Percentiles rank a stretch among this genome's conserved stretches.
phyloP scores from a whole-genome alignment of 2,113 vertebrate species.

The Mastomys coucha region DNA sequence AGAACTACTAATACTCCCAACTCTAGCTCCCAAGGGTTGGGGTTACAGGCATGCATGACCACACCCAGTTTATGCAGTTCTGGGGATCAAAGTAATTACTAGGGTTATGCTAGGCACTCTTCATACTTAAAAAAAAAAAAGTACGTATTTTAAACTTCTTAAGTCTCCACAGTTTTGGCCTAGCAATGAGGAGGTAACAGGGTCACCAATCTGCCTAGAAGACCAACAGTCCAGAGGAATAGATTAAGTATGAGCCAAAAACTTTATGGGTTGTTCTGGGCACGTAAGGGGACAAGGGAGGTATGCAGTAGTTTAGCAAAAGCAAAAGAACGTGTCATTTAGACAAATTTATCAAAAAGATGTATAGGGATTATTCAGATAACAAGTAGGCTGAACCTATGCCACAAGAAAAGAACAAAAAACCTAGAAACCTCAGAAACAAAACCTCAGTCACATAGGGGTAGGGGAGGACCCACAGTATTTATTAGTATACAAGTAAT shows the following conservation, averaged over 20 bases:
- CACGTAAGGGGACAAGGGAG: neutral
- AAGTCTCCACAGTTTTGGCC: neutral
- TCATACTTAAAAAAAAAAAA: neutral
- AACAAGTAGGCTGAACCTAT: neutral
- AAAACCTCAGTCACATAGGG: neutral
- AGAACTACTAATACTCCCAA: neutral
- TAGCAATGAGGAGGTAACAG: neutral
- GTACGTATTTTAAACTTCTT: neutral
- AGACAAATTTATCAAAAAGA: neutral
- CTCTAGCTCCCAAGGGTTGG: neutral
- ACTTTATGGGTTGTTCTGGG: neutral
- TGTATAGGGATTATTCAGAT: neutral
- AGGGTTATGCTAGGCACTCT: neutral
- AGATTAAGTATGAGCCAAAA: neutral
- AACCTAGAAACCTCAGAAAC: neutral
- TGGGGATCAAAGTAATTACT: neutral
- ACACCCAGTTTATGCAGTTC: neutral
- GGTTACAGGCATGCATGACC: neutral
- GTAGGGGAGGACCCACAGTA: neutral
- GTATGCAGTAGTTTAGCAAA: slow-evolving; percentile 1
- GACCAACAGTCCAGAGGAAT: neutral
- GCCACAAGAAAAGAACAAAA: neutral
- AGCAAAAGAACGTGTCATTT: neutral
- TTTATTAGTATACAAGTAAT: neutral
- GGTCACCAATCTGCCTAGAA: neutral